Base-by-base conservation (phyloP, 2,797 vertebrate species). In the Nasua narica region DNA sequence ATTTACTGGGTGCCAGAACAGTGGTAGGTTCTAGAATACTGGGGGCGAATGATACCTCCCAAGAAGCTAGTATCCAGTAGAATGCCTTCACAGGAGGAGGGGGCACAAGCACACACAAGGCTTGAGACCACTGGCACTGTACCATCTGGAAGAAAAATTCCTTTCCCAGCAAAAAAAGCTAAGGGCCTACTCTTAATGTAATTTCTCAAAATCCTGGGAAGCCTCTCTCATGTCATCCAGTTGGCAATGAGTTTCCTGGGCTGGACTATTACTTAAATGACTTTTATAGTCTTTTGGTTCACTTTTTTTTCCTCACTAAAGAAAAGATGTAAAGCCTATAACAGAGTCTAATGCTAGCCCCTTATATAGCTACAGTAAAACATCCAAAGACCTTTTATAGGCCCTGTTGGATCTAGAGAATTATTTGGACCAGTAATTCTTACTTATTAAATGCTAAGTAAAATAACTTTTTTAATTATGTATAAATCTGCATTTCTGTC, bases 211-310 rank as follows among this genome's bases (percentile, higher is more conserved):
- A n/a, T 81, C 60, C 43, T 35, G 21, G 86, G 88, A 89, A 81
- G 27, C 18, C 32, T 79, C 32, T 87, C 16, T 89, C 43, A 7
- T 15, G 43, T 74, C 81, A n/a, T 14, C 58, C 4, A 69, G 14
- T 5, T 77, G n/a, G 35, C 29, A 70, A 0, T 56, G 69, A n/a
- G 52, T 90, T 62, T 87, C 50, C 84, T 95, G 35, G 29, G 4
- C 15, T 15, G 1, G 10, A 19, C 11, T 77, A 2, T 19, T 81
- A 43, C 18, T 84, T 46, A 84, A 37, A 29, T 62, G 67, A 21
- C 40, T 86, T 96, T 85, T 83, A 67, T 79, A 35, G 43, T 70
- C 29, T n/a, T 96, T 94, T 77, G 62, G 81, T 65, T 94, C 58
- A 87, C 56, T 89, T 77, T 74, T 60, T 52, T 62, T 27, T 5